Evolutionary conservation across 2,888 invertebrate species (phyloP), one percentile per base, ranked within the genome.

Genomic region (Lamproptera curius): DNA sequence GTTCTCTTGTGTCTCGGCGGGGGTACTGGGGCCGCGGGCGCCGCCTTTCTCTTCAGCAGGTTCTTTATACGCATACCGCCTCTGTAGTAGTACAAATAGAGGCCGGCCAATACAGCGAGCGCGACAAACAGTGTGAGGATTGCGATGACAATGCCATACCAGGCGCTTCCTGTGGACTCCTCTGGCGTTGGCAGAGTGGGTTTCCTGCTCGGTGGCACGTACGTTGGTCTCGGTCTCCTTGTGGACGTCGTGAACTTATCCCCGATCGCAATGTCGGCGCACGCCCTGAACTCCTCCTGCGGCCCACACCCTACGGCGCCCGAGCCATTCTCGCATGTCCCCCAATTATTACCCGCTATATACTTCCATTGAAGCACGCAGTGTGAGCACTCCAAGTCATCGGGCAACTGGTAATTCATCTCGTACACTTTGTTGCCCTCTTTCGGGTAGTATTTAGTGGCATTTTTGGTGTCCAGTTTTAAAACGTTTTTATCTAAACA

Each of bases 291-390:
- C 66, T 96, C 95, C 70, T 96, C 96, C 69, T 96, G 96, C 0
- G 94, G 94, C 0, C 96, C 96, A 66, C 96, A 96, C 0, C 96
- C 96, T 0, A 96, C 93, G 0, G 92, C 93, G 23, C 93, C 94
- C 38, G 90, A 91, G 0, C 93, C 93, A 64, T 94, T 91, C 1
- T 87, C 87, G 63, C 94, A 94, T 10, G 86, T 89, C 0, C 95
- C 95, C 95, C 95, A 95, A 68, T 94, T 95, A 66, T 95, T 95
- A 1, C 93, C 95, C 36, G 96, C 95, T 46, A 94, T 89, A 74
- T 97, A 97, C 58, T 93, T 90, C 97, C 97, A 97, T 68, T 97
- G 97, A 49, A 97, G 81, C 2, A 97, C 91, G 68, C 97, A 97
- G 70, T 95, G 95, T 9, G 90, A 77, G 71, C 97, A 97, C 37